Evolutionary conservation across 2,797 vertebrate species (phyloP).

Genomic region (Neomorphus geoffroyi): DNA sequence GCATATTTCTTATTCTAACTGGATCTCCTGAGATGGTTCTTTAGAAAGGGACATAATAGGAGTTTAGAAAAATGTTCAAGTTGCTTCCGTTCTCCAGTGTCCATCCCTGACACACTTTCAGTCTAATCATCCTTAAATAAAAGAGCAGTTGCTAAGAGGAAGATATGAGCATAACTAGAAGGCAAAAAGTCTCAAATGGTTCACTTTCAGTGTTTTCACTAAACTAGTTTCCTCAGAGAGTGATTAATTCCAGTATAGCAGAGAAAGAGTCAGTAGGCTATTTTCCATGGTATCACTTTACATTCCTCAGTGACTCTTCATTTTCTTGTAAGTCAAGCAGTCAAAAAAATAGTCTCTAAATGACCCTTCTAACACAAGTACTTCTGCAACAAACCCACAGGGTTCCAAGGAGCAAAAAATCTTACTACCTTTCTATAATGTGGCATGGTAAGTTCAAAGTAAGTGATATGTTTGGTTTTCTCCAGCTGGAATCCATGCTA

Average conservation of each 20-base stretch:
- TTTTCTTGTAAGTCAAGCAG: background rate
- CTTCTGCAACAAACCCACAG: accelerated
- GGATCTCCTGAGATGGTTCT: background rate
- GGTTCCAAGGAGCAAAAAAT: background rate
- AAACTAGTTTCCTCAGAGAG: background rate
- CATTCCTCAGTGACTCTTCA: background rate
- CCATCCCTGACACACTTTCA: background rate
- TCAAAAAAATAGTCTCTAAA: background rate
- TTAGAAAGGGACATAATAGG: background rate
- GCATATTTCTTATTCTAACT: background rate
- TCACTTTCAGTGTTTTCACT: background rate
- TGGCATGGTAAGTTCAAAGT: background rate
- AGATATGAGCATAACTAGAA: background rate
- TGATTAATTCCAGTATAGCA: background rate
- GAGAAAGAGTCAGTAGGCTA: background rate
- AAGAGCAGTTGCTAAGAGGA: background rate
- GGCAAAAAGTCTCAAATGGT: background rate
- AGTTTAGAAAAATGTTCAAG: background rate
- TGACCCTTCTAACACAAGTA: background rate
- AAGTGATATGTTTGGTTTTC: background rate
- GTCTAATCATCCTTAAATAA: background rate
- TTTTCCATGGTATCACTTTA: background rate
- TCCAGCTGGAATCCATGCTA: background rate
- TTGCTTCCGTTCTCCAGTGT: background rate
- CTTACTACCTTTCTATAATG: background rate